Evolutionary conservation across 2,113 vertebrate genomes (phyloP).

Genomic region (Indicator maculatus): DNA sequence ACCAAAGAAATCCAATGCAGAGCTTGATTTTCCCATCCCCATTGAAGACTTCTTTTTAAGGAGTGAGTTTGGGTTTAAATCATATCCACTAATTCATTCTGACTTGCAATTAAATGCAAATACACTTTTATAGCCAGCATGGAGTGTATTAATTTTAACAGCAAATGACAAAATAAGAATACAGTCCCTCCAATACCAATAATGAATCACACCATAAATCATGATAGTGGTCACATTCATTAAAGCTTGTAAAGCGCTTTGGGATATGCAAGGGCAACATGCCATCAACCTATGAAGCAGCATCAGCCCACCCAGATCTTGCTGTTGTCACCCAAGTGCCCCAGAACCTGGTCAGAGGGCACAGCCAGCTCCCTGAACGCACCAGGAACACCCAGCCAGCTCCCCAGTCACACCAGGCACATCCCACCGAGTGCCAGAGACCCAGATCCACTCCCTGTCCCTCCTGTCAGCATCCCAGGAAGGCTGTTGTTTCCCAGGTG

Average conservation of each 20-base stretch:
- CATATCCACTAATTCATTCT: slow-evolving; percentile 78
- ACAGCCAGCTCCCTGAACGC: not conserved
- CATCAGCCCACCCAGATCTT: accelerated
- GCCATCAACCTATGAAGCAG: not conserved
- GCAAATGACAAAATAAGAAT: slow-evolving; percentile 81
- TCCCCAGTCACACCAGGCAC: not conserved
- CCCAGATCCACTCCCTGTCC: not conserved
- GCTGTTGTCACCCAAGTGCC: not conserved
- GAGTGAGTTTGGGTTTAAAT: slow-evolving; percentile 74
- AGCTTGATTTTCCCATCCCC: slow-evolving; percentile 34
- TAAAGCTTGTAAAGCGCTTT: slow-evolving; percentile 19
- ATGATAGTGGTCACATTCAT: slow-evolving; percentile 68
- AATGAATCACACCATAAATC: slow-evolving; percentile 80
- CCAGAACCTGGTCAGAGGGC: not conserved
- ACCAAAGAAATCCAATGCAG: slow-evolving; percentile 36
- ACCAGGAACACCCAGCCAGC: not conserved
- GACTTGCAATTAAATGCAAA: slow-evolving; percentile 81
- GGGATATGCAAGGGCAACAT: not conserved
- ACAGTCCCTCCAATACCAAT: slow-evolving; percentile 78
- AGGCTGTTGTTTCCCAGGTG: not conserved
- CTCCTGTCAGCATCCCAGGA: accelerated
- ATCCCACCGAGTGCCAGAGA: accelerated
- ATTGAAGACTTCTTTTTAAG: slow-evolving; percentile 60
- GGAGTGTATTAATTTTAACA: slow-evolving; percentile 83
- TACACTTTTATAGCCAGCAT: slow-evolving; percentile 78